phyloP scores from a whole-genome alignment of 53 echinoderm and acorn worm genomes.

The Echinometra lucunter region DNA sequence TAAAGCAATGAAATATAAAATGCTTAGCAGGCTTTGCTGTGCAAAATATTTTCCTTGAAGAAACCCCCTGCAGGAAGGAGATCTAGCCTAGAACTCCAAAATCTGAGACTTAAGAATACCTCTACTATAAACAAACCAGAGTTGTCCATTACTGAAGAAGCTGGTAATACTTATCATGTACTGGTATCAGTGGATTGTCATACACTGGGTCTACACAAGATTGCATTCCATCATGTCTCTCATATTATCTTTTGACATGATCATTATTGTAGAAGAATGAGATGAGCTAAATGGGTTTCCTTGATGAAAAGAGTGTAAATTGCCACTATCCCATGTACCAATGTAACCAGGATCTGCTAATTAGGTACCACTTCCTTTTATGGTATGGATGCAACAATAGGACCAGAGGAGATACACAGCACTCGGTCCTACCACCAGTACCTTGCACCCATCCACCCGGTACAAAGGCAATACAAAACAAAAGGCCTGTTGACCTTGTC shows the following conservation, averaged over 20 bases:
- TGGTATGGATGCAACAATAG: background rate
- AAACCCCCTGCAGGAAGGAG: background rate
- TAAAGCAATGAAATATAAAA: background rate
- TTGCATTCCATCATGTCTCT: background rate
- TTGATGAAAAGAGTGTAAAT: conserved; percentile 50
- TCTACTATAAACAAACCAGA: background rate
- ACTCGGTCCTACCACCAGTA: conserved; percentile 16
- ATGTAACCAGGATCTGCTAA: conserved; percentile 3
- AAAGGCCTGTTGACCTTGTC: background rate
- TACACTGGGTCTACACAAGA: background rate
- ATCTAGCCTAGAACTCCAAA: background rate
- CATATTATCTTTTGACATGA: background rate
- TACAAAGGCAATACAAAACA: background rate
- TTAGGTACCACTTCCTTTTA: conserved; percentile 29
- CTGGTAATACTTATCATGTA: background rate
- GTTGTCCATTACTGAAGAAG: background rate
- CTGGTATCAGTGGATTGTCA: background rate
- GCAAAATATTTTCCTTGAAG: background rate
- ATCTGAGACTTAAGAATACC: background rate
- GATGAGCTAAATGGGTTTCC: conserved; percentile 35
- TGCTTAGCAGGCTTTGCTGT: background rate
- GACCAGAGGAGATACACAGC: background rate
- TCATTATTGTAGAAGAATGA: background rate
- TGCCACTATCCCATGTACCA: conserved; percentile 29
- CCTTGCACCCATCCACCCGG: background rate